phyloP scores from a whole-genome alignment of 2,888 invertebrate genomes.

The Philopedon plagiatum region DNA sequence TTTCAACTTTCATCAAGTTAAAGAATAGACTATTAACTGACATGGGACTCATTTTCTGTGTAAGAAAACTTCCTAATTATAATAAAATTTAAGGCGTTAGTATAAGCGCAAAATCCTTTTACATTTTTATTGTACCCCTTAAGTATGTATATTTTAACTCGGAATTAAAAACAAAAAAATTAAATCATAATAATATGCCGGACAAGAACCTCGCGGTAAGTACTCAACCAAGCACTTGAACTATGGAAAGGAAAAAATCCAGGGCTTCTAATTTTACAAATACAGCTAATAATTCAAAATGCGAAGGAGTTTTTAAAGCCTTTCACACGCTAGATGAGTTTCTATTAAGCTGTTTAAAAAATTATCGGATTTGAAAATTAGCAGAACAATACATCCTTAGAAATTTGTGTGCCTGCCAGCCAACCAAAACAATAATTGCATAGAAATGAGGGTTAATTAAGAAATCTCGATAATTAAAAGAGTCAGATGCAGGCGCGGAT shows the following conservation, averaged over 20 bases:
- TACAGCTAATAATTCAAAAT: constrained; percentile 11
- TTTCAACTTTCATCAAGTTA: too few relatives aligned
- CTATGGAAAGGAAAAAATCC: not conserved
- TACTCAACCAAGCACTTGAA: not conserved
- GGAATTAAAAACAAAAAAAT: too few relatives aligned
- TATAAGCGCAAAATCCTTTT: too few relatives aligned
- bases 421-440: constrained; percentile 31
- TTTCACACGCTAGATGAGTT: constrained; percentile 33
- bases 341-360: constrained; percentile 34
- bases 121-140: too few relatives aligned
- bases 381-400: constrained; percentile 46
- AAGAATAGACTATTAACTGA: too few relatives aligned
- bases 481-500: constrained; percentile 56
- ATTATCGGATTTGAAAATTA: constrained; percentile 39
- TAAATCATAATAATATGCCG: too few relatives aligned
- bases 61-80: too few relatives aligned
- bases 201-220: too few relatives aligned
- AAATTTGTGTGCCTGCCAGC: constrained; percentile 21
- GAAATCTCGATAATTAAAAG: constrained; percentile 58
- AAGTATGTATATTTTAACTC: too few relatives aligned
- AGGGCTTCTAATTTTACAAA: not conserved
- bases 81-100: too few relatives aligned
- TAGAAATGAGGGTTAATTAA: constrained; percentile 54
- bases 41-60: too few relatives aligned
- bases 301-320: constrained; percentile 31